These are phyloP conservation scores for Melanotaenia trifasciata DNA, from an alignment of 2,797 vertebrate genomes.

Conservation along the genomic window DNA sequence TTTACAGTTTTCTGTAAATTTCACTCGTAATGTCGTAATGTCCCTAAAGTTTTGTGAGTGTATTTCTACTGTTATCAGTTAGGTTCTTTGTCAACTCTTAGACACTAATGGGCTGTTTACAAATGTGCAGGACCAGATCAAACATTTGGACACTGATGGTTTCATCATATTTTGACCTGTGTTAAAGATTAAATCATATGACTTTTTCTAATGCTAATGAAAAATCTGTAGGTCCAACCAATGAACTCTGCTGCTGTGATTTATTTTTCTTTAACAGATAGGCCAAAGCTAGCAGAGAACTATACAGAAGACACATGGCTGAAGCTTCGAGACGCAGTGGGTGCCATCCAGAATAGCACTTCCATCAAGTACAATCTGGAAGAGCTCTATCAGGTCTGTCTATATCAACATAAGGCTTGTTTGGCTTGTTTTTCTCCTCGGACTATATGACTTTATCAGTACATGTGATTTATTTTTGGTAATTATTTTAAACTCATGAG, in stretches of 20 bases:
- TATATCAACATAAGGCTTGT: neutral
- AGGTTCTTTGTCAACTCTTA: too few relatives aligned
- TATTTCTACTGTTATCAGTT: neutral
- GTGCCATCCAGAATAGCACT: conserved; percentile 98
- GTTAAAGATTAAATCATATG: neutral
- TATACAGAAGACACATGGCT: conserved; percentile 99
- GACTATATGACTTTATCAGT: neutral
- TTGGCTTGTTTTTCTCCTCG: neutral
- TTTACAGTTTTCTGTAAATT: neutral
- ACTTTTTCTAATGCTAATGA: neutral
- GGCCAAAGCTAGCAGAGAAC: conserved; percentile 97
- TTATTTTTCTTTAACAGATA: conserved; percentile 84
- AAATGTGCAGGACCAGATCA: neutral
- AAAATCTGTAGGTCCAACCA: neutral
- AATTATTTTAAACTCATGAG: neutral
- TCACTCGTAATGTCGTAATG: too few relatives aligned
- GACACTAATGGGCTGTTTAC: neutral
- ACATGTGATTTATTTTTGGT: neutral
- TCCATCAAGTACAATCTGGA: conserved; percentile 99
- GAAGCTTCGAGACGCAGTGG: conserved; percentile 96
- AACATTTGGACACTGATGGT: too few relatives aligned
- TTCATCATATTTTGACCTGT: neutral
- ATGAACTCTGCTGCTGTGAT: neutral
- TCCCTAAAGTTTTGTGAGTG: too few relatives aligned
- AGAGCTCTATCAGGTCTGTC: conserved; percentile 93